Conservation (phyloP, 1,140 invertebrate genomes). For the Diorhabda carinulata region DNA sequence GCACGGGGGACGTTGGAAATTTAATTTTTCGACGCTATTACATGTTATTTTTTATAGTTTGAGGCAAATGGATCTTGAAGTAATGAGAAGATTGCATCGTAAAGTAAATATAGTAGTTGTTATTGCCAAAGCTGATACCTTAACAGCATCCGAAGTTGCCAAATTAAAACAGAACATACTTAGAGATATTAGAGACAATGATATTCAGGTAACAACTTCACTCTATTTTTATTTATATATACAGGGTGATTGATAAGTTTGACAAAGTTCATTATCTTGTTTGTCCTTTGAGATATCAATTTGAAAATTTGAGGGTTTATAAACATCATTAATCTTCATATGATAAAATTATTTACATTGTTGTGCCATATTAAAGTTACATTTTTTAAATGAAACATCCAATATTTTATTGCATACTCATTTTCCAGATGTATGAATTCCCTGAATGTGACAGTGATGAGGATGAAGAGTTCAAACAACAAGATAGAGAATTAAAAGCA, state of each 20-base stretch:
- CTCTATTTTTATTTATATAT: not conserved
- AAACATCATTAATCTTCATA: no score
- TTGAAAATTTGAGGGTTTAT: no score
- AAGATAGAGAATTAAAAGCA: slow-evolving; percentile 84
- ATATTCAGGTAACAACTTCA: slow-evolving; percentile 66
- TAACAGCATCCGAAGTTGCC: slow-evolving; percentile 84
- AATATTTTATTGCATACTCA: not conserved
- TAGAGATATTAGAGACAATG: slow-evolving; percentile 73
- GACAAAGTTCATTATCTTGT: no score
- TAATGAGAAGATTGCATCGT: slow-evolving; percentile 88
- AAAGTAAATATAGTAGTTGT: slow-evolving; percentile 97
- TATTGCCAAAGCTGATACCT: slow-evolving; percentile 95
- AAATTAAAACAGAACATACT: slow-evolving; percentile 83
- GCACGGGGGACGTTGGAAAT: no score
- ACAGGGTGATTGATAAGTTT: no score
- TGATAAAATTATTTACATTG: no score
- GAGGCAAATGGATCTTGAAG: slow-evolving; percentile 91
- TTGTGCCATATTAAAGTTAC: not conserved
- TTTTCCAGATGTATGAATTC: slow-evolving; percentile 84
- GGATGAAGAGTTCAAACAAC: slow-evolving; percentile 89
- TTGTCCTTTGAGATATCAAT: no score
- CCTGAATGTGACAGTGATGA: slow-evolving; percentile 93
- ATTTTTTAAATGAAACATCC: not conserved
- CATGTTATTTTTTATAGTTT: slow-evolving; percentile 57
- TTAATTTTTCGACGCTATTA: no score